Evolutionary conservation across 2,888 invertebrate genomes (phyloP).

Genomic region (Neocrepidodera transversa): DNA sequence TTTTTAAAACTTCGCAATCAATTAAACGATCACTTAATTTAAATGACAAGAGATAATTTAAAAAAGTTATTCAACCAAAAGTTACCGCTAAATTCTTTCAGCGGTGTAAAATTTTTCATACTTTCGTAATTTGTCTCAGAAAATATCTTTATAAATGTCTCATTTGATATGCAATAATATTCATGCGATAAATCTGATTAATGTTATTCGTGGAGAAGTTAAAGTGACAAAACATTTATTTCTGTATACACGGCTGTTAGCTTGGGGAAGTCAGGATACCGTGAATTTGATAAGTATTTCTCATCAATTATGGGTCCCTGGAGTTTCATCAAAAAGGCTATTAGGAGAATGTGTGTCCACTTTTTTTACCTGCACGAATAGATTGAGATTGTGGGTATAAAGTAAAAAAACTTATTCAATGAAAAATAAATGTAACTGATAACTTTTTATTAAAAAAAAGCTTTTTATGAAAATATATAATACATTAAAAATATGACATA

Average conservation of each 20-base stretch:
- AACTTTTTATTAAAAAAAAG: too few relatives aligned
- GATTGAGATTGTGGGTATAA: too few relatives aligned
- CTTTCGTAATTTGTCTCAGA: conserved; percentile 35
- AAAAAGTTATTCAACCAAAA: background rate
- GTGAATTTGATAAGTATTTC: conserved; percentile 5
- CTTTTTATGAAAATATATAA: too few relatives aligned
- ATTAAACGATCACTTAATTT: conserved; percentile 4
- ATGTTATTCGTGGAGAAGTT: conserved; percentile 42
- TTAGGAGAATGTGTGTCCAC: background rate
- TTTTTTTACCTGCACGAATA: too few relatives aligned
- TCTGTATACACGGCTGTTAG: conserved; percentile 14
- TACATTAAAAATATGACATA: too few relatives aligned
- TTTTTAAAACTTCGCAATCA: too few relatives aligned
- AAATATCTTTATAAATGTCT: conserved; percentile 49
- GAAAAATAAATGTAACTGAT: too few relatives aligned
- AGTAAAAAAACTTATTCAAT: too few relatives aligned
- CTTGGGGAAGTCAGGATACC: background rate
- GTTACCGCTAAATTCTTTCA: conserved; percentile 5
- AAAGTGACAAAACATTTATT: conserved; percentile 49
- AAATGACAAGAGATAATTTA: background rate
- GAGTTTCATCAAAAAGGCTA: background rate
- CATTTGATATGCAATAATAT: conserved; percentile 50
- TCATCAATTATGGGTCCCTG: conserved; percentile 4
- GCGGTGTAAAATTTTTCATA: conserved; percentile 28
- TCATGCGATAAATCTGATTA: conserved; percentile 48